phyloP scores from a whole-genome alignment of 2,797 vertebrate species.

The Cyclopterus lumpus region DNA sequence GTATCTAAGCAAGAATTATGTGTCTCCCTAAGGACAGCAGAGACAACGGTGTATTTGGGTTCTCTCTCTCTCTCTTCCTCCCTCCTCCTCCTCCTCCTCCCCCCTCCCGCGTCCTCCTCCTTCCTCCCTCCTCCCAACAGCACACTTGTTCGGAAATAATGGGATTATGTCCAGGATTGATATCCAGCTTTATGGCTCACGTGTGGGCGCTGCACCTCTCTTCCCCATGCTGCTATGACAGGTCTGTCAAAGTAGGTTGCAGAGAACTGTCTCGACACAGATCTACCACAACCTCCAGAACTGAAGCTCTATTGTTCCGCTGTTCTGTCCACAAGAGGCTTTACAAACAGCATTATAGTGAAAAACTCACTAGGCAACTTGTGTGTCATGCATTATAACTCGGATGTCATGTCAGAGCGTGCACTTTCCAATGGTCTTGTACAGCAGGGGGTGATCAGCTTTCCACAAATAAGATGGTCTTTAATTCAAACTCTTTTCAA shows the following conservation, averaged over 20 bases:
- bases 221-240: conserved; percentile 46
- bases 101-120: neutral
- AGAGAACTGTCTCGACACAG: conserved; percentile 56
- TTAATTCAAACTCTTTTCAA: neutral
- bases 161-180: conserved; percentile 72
- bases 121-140: conserved; percentile 31
- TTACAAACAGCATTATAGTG: conserved; percentile 58
- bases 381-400: conserved; percentile 21
- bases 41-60: conserved; percentile 52
- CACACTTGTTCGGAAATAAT: conserved; percentile 70
- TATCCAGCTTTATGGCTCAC: conserved; percentile 65
- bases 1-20: conserved; percentile 46
- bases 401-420: conserved; percentile 29
- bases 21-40: conserved; percentile 43
- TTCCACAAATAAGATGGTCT: neutral
- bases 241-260: conserved; percentile 38
- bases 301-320: conserved; percentile 55
- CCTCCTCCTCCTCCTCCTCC: neutral
- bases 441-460: conserved; percentile 14
- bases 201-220: conserved; percentile 57
- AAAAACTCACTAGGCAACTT: conserved; percentile 60
- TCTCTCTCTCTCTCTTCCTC: neutral
- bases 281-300: conserved; percentile 53
- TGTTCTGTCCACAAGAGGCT: conserved; percentile 42
- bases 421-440: conserved; percentile 2